These are phyloP conservation scores for Tyrophagus putrescentiae DNA, from an alignment of 1,140 invertebrate genomes.

Conservation along the genomic window DNA sequence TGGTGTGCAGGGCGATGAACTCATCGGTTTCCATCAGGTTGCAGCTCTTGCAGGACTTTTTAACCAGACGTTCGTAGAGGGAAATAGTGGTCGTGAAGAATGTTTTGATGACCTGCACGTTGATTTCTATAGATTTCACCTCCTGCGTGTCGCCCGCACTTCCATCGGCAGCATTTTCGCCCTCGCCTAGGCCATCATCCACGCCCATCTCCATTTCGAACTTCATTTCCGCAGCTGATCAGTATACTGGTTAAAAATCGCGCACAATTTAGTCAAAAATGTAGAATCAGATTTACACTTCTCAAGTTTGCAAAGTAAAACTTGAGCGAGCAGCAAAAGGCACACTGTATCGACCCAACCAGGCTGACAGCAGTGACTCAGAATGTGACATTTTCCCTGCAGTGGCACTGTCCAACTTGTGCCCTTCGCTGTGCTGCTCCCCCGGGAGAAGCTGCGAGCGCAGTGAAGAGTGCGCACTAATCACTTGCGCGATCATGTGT, in stretches of 20 bases:
- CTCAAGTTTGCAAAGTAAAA: slow-evolving; percentile 15
- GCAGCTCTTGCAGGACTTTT: not conserved
- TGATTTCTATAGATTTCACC: slow-evolving; percentile 17
- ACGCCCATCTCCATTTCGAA: not conserved
- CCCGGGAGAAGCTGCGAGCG: too few species aligned
- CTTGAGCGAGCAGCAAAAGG: too few species aligned
- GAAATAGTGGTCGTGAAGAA: slow-evolving; percentile 2
- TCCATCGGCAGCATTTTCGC: not conserved
- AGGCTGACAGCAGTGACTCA: too few species aligned
- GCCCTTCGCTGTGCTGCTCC: too few species aligned
- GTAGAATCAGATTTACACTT: not conserved
- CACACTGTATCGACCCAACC: too few species aligned
- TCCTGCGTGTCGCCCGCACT: not conserved
- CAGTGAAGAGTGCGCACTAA: too few species aligned
- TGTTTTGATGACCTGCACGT: not conserved
- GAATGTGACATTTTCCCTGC: too few species aligned
- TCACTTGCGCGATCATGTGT: too few species aligned
- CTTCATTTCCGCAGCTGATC: not conserved
- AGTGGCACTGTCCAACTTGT: too few species aligned
- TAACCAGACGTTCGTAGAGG: slow-evolving; percentile 11
- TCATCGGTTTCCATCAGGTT: not conserved
- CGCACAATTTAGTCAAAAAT: slow-evolving; percentile 11
- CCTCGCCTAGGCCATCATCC: too few species aligned
- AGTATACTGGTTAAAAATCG: not conserved
- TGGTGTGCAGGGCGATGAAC: slow-evolving; percentile 6